Conservation (phyloP, 2,888 invertebrate species). For the Teinopalpus imperialis region DNA sequence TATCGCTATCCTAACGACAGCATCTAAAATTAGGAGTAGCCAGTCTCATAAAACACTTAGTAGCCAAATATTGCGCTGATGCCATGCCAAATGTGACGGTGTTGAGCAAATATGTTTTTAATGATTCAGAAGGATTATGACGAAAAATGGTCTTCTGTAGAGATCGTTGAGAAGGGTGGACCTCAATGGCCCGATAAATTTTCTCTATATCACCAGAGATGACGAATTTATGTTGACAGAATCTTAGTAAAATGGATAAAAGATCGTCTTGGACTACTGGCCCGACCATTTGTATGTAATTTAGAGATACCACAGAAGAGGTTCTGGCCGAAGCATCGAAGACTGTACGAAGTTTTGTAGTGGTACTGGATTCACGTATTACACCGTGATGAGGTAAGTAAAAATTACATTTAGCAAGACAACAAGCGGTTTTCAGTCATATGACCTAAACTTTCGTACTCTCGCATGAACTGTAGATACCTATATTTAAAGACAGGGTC, state of each 20-base stretch:
- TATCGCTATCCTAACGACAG: no score
- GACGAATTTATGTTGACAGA: slow-evolving; percentile 21
- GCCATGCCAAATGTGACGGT: slow-evolving; percentile 33
- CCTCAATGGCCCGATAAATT: slow-evolving; percentile 15
- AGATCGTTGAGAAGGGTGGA: slow-evolving; percentile 8
- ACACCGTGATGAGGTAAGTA: slow-evolving; percentile 28
- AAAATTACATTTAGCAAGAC: no score
- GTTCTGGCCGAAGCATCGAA: slow-evolving; percentile 25
- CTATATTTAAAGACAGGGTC: slow-evolving; percentile 20
- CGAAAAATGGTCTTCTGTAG: slow-evolving; percentile 33
- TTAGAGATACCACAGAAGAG: slow-evolving; percentile 16
- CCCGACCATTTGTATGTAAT: slow-evolving; percentile 26
- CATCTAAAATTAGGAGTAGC: no score
- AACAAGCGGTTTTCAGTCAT: no score
- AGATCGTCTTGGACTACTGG: slow-evolving; percentile 27
- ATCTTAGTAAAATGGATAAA: slow-evolving; percentile 24
- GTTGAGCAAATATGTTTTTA: slow-evolving; percentile 29
- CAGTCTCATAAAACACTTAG: slow-evolving; percentile 37
- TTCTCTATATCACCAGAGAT: slow-evolving; percentile 26
- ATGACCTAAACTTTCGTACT: slow-evolving; percentile 29
- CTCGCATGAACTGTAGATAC: slow-evolving; percentile 26
- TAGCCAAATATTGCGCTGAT: slow-evolving; percentile 32
- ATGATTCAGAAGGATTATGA: slow-evolving; percentile 15
- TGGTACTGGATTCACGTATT: slow-evolving; percentile 16
- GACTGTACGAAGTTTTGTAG: slow-evolving; percentile 26